Evolutionary conservation across 2,113 vertebrate species (phyloP), one percentile per base, ranked within the genome.

Genomic region (Trinectes maculatus): DNA sequence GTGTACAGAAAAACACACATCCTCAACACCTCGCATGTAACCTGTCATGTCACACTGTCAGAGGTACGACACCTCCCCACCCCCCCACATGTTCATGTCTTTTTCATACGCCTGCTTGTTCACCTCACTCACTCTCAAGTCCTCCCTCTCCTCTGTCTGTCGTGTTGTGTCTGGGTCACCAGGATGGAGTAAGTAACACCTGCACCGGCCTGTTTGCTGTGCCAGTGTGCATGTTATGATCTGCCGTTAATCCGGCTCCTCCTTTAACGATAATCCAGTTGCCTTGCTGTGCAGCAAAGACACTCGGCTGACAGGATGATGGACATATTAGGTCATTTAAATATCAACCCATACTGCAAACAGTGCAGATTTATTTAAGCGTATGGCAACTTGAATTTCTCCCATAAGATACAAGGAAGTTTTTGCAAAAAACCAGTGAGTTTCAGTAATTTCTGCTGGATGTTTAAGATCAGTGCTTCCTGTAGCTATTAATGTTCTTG

Each of bases 181-280:
- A 98, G 96, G 92, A 94, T 87, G 92, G 92, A 92, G 96, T 96
- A 97, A 97, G 96, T 98, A 91, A 95, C 93, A 84, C 79, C 88
- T 80, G 77, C 74, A 46, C 65, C 76, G 65, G 68, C 85, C 69
- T 48, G 79, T 93, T 88, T 95, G 94, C 92, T 85, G 93, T 95
- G 94, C 83, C 77, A 46, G 53, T 72, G 86, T 90, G 95, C 94
- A 94, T 95, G 95, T 78, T 82, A 76, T 79, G 76, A 90, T 92
- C 89, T 75, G 79, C 28, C 57, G 62, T 70, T 90, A 91, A 92
- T 90, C 88, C 53, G 71, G 68, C 56, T 70, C 55, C 36, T 63
- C 24, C 8, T 29, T 80, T 65, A 61, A 57, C 67, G 15, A 40
- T 9, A 3, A 33, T 71, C 55, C 55, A 33, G 48, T 21, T 48